A percentile compares a stretch with the other conserved stretches of the same genome.
Evolutionary conservation across 2,113 vertebrate genomes (phyloP).

Genomic region (Chaenogobius annularis): DNA sequence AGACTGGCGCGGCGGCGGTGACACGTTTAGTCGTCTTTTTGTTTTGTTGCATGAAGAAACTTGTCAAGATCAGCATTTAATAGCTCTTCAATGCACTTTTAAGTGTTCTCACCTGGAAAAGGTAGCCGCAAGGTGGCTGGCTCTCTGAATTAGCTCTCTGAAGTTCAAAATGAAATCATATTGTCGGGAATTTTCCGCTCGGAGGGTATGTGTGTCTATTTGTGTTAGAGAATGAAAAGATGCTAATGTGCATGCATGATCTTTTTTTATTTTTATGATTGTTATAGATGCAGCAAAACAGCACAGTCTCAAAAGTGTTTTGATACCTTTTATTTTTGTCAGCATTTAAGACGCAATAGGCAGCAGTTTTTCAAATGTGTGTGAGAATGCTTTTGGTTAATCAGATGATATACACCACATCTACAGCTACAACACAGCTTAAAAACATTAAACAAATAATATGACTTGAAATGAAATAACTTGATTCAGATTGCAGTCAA

Average conservation of each 20-base stretch:
- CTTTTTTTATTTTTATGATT: conserved; percentile 36
- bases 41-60: conserved; percentile 75
- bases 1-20: conserved; percentile 57
- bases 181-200: conserved; percentile 41
- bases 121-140: conserved; percentile 75
- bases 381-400: neutral
- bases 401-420: neutral
- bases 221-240: conserved; percentile 36
- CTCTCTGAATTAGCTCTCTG: conserved; percentile 75
- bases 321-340: neutral
- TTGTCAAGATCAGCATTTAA: conserved; percentile 81
- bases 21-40: conserved; percentile 75
- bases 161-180: conserved; percentile 74
- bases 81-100: conserved; percentile 68
- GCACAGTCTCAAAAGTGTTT: conserved; percentile 1
- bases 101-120: conserved; percentile 71
- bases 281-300: conserved; percentile 16
- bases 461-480: no score
- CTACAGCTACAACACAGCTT: neutral
- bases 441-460: neutral
- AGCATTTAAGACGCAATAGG: neutral
- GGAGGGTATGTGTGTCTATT: conserved; percentile 39
- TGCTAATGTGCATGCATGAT: conserved; percentile 26
- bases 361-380: neutral
- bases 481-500: no score